Evolutionary conservation across 2,113 vertebrate genomes (phyloP), one percentile per base, ranked within the genome.

Genomic region (Phyllostomus hastatus): DNA sequence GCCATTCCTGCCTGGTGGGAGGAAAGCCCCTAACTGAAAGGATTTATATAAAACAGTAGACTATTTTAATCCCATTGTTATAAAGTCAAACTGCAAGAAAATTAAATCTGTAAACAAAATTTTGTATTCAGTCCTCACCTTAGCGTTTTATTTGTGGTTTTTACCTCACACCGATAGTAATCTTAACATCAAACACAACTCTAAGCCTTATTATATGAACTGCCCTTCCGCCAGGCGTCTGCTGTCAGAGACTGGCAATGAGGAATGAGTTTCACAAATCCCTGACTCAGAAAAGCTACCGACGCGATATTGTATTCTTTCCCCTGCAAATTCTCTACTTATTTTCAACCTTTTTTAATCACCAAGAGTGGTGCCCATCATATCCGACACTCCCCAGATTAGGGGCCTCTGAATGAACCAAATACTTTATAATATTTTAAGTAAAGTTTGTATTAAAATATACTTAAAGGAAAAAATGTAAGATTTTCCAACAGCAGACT

Each of bases 121-220:
- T 33, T 69, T 87, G 14, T 43, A n/a, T 19, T 94, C 48, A 9
- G n/a, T 26, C 26, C 9, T 38, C 54, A 76, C 33, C 48, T 79
- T 52, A 50, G 41, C 69, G 2, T 26, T 66, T 48, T 75, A 72
- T 86, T 85, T 79, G 54, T 38, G 19, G 41, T 26, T 82, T 90
- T 70, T 3, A 10, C 8, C 15, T n/a, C 54, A 54, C 28, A 31
- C 7, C n/a, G 57, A 31, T 92, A 61, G 4, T 95, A 78, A 87
- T 87, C 94, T 87, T 57, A 64, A 54, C 16, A 70, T 46, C 70
- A 95, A 92, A 92, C 64, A 75, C 11, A 61, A 43, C 76, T 70
- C 70, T 88, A 96, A 83, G 84, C 89, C 88, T 69, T 97, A 96
- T 97, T 96, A 95, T 80, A 94, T 59, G 85, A 97, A 73, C 57